These are phyloP conservation scores for Perdita meconis DNA, from an alignment of 2,888 invertebrate species.

Conservation along the genomic window DNA sequence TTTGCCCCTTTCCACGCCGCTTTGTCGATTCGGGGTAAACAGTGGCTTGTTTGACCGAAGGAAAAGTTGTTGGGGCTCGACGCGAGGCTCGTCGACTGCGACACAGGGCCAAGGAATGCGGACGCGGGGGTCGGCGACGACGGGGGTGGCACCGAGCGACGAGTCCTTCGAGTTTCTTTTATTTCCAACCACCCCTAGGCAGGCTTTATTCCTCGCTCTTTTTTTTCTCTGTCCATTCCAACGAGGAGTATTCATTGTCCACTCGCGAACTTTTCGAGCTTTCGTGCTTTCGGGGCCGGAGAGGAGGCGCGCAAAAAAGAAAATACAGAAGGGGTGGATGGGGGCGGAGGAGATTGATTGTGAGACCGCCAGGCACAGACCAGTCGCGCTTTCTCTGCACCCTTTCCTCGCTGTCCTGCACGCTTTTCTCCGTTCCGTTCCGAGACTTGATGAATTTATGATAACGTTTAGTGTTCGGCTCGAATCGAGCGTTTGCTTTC, in stretches of 20 bases:
- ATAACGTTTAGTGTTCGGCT: slow-evolving; percentile 55
- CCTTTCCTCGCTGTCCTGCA: background rate
- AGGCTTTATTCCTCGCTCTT: slow-evolving; percentile 2
- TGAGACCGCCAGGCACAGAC: slow-evolving; percentile 50
- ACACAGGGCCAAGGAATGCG: slow-evolving; percentile 26
- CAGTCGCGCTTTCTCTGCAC: slow-evolving; percentile 18
- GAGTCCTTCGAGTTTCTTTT: slow-evolving; percentile 46
- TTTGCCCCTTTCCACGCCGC: slow-evolving; percentile 33
- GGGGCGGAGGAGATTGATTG: slow-evolving; percentile 61
- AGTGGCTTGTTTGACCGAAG: slow-evolving; percentile 61
- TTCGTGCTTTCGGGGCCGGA: slow-evolving; percentile 32
- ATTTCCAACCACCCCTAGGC: slow-evolving; percentile 15
- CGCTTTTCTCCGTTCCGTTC: slow-evolving; percentile 23
- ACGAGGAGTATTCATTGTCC: slow-evolving; percentile 66
- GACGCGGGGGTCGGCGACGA: background rate
- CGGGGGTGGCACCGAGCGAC: slow-evolving; percentile 1
- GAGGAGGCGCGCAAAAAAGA: slow-evolving; percentile 14
- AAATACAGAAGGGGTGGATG: background rate
- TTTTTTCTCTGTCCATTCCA: slow-evolving; percentile 26
- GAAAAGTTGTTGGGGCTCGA: slow-evolving; percentile 55
- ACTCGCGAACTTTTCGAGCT: slow-evolving; percentile 64
- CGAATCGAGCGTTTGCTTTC: background rate
- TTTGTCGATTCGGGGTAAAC: slow-evolving; percentile 56
- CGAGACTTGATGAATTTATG: slow-evolving; percentile 54
- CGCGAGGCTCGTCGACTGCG: slow-evolving; percentile 37